Evolutionary conservation across 1,140 invertebrate species (phyloP).

Genomic region (Drosophila truncata): DNA sequence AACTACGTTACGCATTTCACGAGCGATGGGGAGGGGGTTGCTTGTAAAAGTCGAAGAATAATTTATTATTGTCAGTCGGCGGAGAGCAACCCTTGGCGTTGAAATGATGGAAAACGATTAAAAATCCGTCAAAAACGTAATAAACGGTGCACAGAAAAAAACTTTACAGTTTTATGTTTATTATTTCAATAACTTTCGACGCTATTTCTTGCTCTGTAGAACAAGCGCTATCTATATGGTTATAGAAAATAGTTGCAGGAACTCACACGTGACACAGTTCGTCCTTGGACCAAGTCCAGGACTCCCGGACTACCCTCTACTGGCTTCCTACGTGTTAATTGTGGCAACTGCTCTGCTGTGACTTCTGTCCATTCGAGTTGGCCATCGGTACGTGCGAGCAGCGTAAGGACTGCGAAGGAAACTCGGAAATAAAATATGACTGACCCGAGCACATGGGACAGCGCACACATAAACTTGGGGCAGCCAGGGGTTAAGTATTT

Average conservation of each 20-base stretch:
- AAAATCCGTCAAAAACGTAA: slow-evolving; percentile 60
- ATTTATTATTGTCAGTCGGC: slow-evolving; percentile 74
- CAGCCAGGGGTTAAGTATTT: slow-evolving; percentile 14
- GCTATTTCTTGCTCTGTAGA: background rate
- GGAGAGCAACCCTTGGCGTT: slow-evolving; percentile 30
- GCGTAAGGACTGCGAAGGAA: slow-evolving; percentile 25
- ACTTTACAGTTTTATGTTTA: too few species aligned
- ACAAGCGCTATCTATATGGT: background rate
- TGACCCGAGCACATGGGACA: slow-evolving; percentile 45
- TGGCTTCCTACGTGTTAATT: slow-evolving; percentile 38
- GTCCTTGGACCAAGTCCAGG: background rate
- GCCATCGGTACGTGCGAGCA: slow-evolving; percentile 32
- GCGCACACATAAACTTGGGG: slow-evolving; percentile 28
- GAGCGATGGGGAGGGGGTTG: slow-evolving; percentile 23
- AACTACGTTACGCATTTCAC: slow-evolving; percentile 62
- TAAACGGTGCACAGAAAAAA: slow-evolving; percentile 29
- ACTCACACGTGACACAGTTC: background rate
- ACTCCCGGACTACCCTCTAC: background rate
- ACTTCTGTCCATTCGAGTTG: slow-evolving; percentile 49
- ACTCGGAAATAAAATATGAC: slow-evolving; percentile 53
- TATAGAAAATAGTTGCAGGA: background rate
- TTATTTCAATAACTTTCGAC: background rate
- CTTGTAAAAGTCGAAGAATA: slow-evolving; percentile 72
- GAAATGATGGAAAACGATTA: slow-evolving; percentile 64
- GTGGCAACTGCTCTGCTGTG: slow-evolving; percentile 45